phyloP scores from a whole-genome alignment of 2,113 vertebrate genomes.

The Trematomus loennbergii region DNA sequence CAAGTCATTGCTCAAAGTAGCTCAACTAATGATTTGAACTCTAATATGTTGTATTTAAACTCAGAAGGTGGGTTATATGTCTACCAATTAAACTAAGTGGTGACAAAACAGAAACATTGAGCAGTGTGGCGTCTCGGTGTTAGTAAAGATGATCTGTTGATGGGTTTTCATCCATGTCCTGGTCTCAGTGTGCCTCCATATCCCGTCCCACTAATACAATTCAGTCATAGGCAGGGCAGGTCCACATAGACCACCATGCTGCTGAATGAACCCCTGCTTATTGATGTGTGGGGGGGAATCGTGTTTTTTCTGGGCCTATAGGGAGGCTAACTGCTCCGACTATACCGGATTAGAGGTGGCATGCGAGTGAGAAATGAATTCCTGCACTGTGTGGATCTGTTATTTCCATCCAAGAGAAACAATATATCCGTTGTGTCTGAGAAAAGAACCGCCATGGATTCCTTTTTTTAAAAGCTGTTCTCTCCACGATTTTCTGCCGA shows the following conservation, averaged over 20 bases:
- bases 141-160: conserved; percentile 8
- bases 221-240: conserved; percentile 33
- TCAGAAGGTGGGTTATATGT: too few species aligned
- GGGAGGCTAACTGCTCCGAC: conserved; percentile 33
- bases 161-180: conserved; percentile 4
- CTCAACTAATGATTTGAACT: background rate
- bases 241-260: conserved; percentile 55
- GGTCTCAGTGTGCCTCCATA: conserved; percentile 13
- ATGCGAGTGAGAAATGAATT: conserved; percentile 62
- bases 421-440: conserved; percentile 37
- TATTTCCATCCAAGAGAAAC: conserved; percentile 53
- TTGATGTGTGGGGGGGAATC: conserved; percentile 64
- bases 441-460: background rate
- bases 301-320: conserved; percentile 51
- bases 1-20: background rate
- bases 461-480: conserved; percentile 41
- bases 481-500: conserved; percentile 21
- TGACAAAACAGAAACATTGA: background rate
- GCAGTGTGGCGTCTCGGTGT: background rate
- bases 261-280: conserved; percentile 62
- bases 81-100: background rate
- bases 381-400: conserved; percentile 48
- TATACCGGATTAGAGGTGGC: conserved; percentile 55
- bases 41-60: background rate
- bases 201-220: conserved; percentile 43